Evolutionary conservation across 2,797 vertebrate species (phyloP).

Genomic region (Lepilemur septentrionalis): DNA sequence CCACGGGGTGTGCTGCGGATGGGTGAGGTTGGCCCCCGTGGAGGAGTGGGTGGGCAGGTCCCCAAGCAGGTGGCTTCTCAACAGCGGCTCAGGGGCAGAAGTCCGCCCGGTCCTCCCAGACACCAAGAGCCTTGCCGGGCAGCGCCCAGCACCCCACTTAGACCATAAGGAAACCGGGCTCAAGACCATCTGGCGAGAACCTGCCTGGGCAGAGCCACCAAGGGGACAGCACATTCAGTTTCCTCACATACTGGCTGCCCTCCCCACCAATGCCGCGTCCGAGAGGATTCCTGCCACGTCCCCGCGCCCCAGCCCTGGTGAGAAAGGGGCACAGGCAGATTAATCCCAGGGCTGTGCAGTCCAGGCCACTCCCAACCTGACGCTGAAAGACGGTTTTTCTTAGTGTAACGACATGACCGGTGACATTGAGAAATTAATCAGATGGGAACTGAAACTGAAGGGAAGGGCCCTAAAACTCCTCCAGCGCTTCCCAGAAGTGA

Average conservation of each 20-base stretch:
- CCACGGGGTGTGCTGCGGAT: no score
- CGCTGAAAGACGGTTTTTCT: background rate
- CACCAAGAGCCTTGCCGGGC: background rate
- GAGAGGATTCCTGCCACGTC: background rate
- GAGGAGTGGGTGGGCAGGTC: background rate
- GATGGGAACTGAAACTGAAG: background rate
- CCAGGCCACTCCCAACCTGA: background rate
- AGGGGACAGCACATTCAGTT: accelerated
- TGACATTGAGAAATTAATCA: background rate
- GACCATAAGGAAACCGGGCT: no score
- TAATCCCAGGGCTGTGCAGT: accelerated
- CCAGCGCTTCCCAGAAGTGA: background rate
- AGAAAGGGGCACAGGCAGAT: background rate
- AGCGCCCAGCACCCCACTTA: no score
- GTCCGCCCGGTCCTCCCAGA: background rate
- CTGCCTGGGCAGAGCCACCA: background rate
- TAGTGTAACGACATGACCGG: background rate
- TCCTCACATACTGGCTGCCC: no score
- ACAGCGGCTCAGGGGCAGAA: background rate
- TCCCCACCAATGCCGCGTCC: background rate
- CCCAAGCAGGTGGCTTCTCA: background rate
- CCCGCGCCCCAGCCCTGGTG: background rate
- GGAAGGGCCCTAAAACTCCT: background rate
- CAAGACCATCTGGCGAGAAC: background rate
- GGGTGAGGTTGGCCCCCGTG: background rate